Base-by-base conservation (phyloP, 2,888 invertebrate species). In the Serrognathus titanus region DNA sequence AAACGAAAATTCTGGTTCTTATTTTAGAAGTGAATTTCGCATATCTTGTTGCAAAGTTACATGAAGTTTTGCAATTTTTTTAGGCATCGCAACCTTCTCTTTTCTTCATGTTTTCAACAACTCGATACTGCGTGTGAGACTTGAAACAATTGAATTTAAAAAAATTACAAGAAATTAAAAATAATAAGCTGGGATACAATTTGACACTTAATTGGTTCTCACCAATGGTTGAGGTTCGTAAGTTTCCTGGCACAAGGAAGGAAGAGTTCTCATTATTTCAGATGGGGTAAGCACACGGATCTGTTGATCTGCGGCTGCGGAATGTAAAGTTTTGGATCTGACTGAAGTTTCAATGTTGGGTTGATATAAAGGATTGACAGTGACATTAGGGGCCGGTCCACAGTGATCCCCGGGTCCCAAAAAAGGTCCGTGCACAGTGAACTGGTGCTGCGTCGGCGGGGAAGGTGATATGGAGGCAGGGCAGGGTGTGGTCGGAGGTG, bases 231-330 rank as follows among this genome's bases (percentile, higher is more conserved):
- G 79, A 77, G 81, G 79, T 78, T 85, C 84, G 80, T 84, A 84
- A 78, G 82, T 83, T 82, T 85, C 84, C 82, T 85, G 86, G 80
- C 86, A 86, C 80, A 90, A 86, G 79, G 89, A 89, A 78, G 92
- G 91, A 82, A 91, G 86, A 77, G 91, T 91, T 85, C 90, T 88
- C 91, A 91, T 91, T 80, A 92, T 91, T 86, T 92, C 91, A 71
- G 90, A 90, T 74, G 92, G 91, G 74, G 92, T 92, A 79, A 92
- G 85, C 81, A 91, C 91, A 79, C 91, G 87, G 80, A 91, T 91
- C 81, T 90, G 90, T 80, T 90, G 90, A 82, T 91, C 90, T 71
- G 81, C 80, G 66, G 82, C 75, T 20, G 64, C 60, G 47, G 50
- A 47, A 36, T 54, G 38, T 38, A 53, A 38, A 9, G 66, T 60